Base-by-base conservation (phyloP, 1,140 invertebrate genomes). In the Mylabris phalerata region DNA sequence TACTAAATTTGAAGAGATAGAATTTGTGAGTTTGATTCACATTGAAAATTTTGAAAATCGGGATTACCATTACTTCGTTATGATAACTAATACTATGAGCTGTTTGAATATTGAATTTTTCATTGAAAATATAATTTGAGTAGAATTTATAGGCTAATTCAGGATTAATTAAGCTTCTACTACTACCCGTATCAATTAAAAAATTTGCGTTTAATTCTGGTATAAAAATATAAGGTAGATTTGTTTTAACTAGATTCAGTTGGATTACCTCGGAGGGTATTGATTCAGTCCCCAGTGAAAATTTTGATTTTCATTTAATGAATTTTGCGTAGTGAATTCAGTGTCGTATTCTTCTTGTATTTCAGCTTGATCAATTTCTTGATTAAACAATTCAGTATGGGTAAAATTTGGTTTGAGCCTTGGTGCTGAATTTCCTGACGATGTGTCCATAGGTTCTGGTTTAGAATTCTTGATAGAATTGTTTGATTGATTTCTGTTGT, bases 151-250 rank as follows among this genome's bases (percentile, higher is more conserved):
- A 52, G 9, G 59, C 55, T 9, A 58, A 38, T 9, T 61, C 13
- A 0, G 55, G 59, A 6, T 55, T 54, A 46, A 61, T 64, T 26
- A 64, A 55, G 38, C n/a, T 40, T 57, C 26, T 48, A 42, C 42
- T 19, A 1, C 55, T 61, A n/a, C 50, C 58, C n/a, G 59, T 64
- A 42, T 61, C 54, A 24, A 64, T 55, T 45, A 64, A 64, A n/a
- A n/a, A n/a, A 4, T 60, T 48, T 52, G 58, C 42, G 24, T 60
- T 52, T 19, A 63, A 39, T 55, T 55, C 46, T 0, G 59, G 43
- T 43, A 60, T 57, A 5, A 11, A 38, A 43, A 57, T 57, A 26
- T 57, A 57, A 0, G 54, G 59, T 50, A 50, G 26, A 50, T 50
- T 43, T 27, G 51, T 39, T 46, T 45, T 48, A 6, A 48, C 38